phyloP scores from a whole-genome alignment of 2,888 invertebrate genomes.

The Argyresthia goedartella region DNA sequence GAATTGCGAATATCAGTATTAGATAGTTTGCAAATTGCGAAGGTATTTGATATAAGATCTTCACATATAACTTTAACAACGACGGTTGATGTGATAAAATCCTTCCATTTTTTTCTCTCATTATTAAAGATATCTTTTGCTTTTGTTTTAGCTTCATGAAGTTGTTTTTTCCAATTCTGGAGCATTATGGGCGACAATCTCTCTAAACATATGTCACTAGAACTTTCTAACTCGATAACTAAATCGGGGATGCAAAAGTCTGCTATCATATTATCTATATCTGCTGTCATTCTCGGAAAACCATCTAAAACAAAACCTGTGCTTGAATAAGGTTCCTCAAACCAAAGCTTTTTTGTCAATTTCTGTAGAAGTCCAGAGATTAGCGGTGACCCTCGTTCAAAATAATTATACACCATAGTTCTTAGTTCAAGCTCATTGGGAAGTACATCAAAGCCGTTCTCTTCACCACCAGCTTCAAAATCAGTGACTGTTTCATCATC shows the following conservation, averaged over 20 bases:
- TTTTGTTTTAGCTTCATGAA: conserved; percentile 36
- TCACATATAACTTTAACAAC: conserved; percentile 37
- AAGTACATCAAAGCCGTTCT: conserved; percentile 21
- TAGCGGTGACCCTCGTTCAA: conserved; percentile 56
- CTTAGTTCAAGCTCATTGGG: conserved; percentile 45
- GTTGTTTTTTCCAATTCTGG: conserved; percentile 46
- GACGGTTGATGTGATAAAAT: conserved; percentile 33
- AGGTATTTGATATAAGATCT: conserved; percentile 25
- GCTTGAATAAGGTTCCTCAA: conserved; percentile 50
- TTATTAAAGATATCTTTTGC: conserved; percentile 25
- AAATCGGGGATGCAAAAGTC: conserved; percentile 70
- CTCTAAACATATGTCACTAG: conserved; percentile 30
- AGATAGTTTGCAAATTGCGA: conserved; percentile 8
- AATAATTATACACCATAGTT: conserved; percentile 54
- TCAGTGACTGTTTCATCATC: conserved; percentile 43
- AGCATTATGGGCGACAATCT: conserved; percentile 39
- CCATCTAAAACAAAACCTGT: conserved; percentile 73
- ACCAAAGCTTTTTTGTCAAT: conserved; percentile 62
- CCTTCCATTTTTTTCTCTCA: conserved; percentile 32
- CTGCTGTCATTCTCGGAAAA: conserved; percentile 69
- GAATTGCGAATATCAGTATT: no score
- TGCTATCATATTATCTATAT: conserved; percentile 63
- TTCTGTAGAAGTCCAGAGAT: conserved; percentile 47
- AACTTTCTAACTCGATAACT: conserved; percentile 59
- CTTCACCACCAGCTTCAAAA: conserved; percentile 46